Evolutionary conservation across 2,797 vertebrate genomes (phyloP).

Genomic region (Fundulus diaphanus): DNA sequence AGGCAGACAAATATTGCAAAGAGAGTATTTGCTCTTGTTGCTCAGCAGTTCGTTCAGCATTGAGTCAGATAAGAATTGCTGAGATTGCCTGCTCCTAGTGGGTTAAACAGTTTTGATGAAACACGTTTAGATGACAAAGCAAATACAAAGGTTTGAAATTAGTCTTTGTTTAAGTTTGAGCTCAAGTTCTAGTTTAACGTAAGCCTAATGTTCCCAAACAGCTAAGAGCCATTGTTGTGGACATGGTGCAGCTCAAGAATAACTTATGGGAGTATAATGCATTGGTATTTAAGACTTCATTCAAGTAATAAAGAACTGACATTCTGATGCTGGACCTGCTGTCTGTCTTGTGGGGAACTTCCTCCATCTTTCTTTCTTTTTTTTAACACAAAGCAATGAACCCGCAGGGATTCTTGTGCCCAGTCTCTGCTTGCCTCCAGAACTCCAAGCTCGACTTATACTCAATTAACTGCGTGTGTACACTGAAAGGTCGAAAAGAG

Average conservation of each 20-base stretch:
- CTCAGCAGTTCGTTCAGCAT: background rate
- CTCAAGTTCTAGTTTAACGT: background rate
- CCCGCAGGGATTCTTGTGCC: constrained; percentile 14
- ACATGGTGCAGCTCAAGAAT: constrained; percentile 11
- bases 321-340: constrained; percentile 32
- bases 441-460: constrained; percentile 43
- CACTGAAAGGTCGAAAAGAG: constrained; percentile 56
- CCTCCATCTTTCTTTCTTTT: background rate
- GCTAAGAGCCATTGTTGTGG: constrained; percentile 8
- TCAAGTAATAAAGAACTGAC: constrained; percentile 40
- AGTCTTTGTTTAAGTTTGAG: background rate
- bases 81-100: background rate
- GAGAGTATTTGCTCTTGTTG: too few relatives aligned
- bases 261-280: constrained; percentile 16
- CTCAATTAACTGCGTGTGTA: constrained; percentile 51
- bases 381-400: constrained; percentile 5
- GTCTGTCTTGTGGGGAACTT: constrained; percentile 38
- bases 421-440: constrained; percentile 20
- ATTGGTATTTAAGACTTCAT: constrained; percentile 51
- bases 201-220: constrained; percentile 1
- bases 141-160: background rate
- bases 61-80: background rate
- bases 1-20: background rate
- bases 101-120: background rate
- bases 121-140: background rate